Percentiles rank a stretch among this genome's conserved stretches.
Conservation (phyloP, 2,888 invertebrate species). For the Vannuccia rotundouncinata region DNA sequence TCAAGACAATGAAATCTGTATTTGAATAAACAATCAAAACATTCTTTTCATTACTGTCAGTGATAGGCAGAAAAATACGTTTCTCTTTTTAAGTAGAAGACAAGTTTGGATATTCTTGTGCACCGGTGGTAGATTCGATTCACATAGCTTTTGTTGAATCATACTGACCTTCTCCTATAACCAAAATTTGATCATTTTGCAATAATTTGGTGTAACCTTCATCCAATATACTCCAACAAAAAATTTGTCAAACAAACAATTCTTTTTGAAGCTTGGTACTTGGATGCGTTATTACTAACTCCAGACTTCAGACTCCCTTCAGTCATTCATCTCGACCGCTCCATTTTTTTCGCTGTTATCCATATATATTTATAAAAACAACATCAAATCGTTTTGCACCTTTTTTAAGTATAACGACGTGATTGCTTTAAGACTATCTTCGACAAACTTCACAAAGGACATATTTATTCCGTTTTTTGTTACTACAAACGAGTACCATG, state of each 20-base stretch:
- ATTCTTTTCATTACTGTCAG: slow-evolving; percentile 12
- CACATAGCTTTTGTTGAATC: slow-evolving; percentile 21
- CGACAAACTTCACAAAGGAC: neutral
- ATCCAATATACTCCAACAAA: slow-evolving; percentile 16
- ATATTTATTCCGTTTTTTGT: neutral
- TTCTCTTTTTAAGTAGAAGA: slow-evolving; percentile 4
- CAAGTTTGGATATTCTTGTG: neutral
- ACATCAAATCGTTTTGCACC: slow-evolving; percentile 16
- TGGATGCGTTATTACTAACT: slow-evolving; percentile 19
- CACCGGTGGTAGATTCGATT: neutral
- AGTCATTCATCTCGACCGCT: slow-evolving; percentile 13
- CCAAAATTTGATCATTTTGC: slow-evolving; percentile 15
- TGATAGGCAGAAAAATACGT: slow-evolving; percentile 10
- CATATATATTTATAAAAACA: slow-evolving; percentile 12
- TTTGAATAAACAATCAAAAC: slow-evolving; percentile 6
- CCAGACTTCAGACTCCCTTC: slow-evolving; percentile 11
- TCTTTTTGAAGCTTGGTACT: neutral
- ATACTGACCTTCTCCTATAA: slow-evolving; percentile 16
- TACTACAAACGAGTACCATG: neutral
- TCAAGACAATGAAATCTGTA: neutral
- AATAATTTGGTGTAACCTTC: slow-evolving; percentile 5
- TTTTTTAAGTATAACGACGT: neutral
- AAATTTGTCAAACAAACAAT: neutral
- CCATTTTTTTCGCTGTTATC: slow-evolving; percentile 16
- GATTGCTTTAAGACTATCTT: neutral